phyloP scores from a whole-genome alignment of 1,140 invertebrate genomes.

The Drosophila paulistorum region DNA sequence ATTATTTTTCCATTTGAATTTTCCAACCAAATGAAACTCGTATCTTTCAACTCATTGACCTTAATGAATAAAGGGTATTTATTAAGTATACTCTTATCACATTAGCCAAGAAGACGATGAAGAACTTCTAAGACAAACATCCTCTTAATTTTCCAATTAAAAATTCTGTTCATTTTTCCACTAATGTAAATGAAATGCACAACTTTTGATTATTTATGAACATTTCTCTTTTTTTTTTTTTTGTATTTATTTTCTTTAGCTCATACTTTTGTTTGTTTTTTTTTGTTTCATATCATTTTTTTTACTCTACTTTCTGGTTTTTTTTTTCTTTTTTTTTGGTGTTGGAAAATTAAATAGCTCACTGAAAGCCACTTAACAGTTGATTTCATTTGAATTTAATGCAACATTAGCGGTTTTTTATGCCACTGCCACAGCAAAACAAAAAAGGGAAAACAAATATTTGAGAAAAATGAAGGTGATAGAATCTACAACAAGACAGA shows the following conservation, averaged over 20 bases:
- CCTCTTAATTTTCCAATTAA: conserved; percentile 41
- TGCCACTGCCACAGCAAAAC: conserved; percentile 45
- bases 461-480: conserved; percentile 45
- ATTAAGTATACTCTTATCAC: background rate
- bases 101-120: conserved; percentile 18
- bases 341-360: conserved; percentile 76
- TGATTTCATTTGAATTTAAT: conserved; percentile 81
- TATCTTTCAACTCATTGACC: no score
- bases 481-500: conserved; percentile 45
- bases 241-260: conserved; percentile 51
- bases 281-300: conserved; percentile 14
- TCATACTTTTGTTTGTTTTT: conserved; percentile 22
- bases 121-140: conserved; percentile 21
- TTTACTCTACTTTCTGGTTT: conserved; percentile 15
- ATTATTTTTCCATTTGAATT: no score
- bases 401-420: conserved; percentile 78
- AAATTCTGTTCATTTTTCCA: conserved; percentile 22
- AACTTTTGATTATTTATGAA: conserved; percentile 66
- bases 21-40: no score
- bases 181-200: conserved; percentile 39
- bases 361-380: conserved; percentile 80
- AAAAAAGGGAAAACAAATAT: background rate
- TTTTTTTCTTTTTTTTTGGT: conserved; percentile 55
- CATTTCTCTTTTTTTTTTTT: conserved; percentile 38
- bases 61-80: no score